A percentile compares a stretch with the other conserved stretches of the same genome.
phyloP scores from a whole-genome alignment of 2,797 vertebrate genomes.

The Anguilla anguilla region DNA sequence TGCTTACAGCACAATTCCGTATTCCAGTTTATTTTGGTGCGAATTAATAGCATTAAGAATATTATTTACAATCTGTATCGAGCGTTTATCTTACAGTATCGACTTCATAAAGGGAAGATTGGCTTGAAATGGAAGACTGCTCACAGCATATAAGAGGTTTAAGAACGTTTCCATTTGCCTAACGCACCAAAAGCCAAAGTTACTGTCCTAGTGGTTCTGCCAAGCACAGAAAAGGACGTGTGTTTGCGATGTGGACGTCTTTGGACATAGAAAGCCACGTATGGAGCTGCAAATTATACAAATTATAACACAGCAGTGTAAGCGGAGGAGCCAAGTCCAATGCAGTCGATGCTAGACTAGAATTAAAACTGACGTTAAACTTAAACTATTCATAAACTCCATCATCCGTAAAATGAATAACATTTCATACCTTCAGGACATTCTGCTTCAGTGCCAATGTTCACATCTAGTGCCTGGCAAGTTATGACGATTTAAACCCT shows the following conservation, averaged over 20 bases:
- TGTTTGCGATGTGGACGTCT: neutral
- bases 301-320: conserved; percentile 10
- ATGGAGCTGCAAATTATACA: neutral
- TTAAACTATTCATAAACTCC: neutral
- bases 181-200: neutral
- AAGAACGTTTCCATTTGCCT: neutral
- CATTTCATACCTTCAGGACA: neutral
- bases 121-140: conserved; percentile 31
- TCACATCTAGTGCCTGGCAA: neutral
- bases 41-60: too few relatives aligned
- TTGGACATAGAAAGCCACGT: neutral
- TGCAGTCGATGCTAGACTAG: conserved; percentile 13
- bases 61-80: conserved; percentile 2
- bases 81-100: neutral
- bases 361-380: neutral
- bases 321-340: neutral
- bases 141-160: neutral
- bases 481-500: neutral
- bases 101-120: conserved; percentile 10
- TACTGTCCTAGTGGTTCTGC: neutral
- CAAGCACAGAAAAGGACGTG: conserved; percentile 7
- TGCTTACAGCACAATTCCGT: neutral
- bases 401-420: neutral
- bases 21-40: neutral
- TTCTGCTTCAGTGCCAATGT: neutral